phyloP scores from a whole-genome alignment of 1,140 invertebrate genomes.

The Zophobas morio region DNA sequence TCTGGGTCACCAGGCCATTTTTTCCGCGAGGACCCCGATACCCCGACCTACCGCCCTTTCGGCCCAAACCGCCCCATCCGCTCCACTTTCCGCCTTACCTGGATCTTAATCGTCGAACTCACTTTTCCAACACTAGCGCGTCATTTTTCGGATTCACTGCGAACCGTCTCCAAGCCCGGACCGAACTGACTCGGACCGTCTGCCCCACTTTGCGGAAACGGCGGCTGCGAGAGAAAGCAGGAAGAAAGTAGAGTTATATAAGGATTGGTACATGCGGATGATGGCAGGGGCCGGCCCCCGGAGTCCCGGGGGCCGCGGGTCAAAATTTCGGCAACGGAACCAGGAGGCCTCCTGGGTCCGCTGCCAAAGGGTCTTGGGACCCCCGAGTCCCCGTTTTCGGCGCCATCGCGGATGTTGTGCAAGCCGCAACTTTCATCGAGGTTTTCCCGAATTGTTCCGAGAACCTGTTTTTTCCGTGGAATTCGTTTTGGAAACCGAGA shows the following conservation, averaged over 20 bases:
- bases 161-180: slow-evolving; percentile 3
- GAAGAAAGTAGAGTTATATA: slow-evolving; percentile 43
- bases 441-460: slow-evolving; percentile 20
- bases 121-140: no score
- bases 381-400: no score
- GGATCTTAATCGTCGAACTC: neutral
- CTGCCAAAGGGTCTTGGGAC: neutral
- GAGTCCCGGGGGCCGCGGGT: no score
- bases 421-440: slow-evolving; percentile 8
- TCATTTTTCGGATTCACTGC: slow-evolving; percentile 17
- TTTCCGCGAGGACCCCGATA: neutral
- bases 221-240: slow-evolving; percentile 39
- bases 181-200: slow-evolving; percentile 29
- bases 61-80: neutral
- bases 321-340: neutral
- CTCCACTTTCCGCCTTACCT: neutral
- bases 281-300: neutral
- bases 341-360: neutral
- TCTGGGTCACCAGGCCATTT: slow-evolving; percentile 6
- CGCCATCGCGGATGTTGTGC: slow-evolving; percentile 2
- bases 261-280: slow-evolving; percentile 13
- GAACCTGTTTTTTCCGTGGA: neutral
- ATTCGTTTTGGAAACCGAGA: slow-evolving; percentile 2
- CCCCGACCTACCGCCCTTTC: neutral
- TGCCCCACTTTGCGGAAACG: slow-evolving; percentile 46